Evolutionary conservation across 2,888 invertebrate species (phyloP).

Genomic region (Chouioia cunea): DNA sequence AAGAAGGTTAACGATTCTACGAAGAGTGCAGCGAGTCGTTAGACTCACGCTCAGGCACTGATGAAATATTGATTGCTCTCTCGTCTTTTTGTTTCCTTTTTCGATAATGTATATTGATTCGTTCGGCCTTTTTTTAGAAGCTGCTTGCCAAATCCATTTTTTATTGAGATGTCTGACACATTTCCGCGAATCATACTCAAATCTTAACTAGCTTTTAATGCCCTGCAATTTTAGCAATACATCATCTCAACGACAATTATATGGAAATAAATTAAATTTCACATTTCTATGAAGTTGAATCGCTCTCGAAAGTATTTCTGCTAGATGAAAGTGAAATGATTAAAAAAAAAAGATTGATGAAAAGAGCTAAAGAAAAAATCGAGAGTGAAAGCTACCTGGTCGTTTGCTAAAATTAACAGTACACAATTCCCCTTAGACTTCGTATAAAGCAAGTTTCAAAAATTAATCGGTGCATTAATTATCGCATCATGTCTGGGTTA

Average conservation of each 20-base stretch:
- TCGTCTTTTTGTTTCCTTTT: too few species aligned
- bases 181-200: neutral
- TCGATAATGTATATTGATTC: too few species aligned
- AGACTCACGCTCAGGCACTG: constrained; percentile 12
- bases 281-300: constrained; percentile 28
- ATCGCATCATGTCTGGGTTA: constrained; percentile 10
- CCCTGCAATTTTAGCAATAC: constrained; percentile 21
- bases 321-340: too few species aligned
- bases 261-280: neutral
- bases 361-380: neutral
- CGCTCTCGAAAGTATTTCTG: constrained; percentile 18
- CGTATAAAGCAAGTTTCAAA: constrained; percentile 18
- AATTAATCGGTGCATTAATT: constrained; percentile 39
- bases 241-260: constrained; percentile 12
- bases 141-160: too few species aligned
- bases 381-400: neutral
- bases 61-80: constrained; percentile 33
- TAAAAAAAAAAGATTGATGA: constrained; percentile 14
- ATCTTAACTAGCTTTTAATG: constrained; percentile 24
- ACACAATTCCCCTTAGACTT: neutral
- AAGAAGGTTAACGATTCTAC: constrained; percentile 40
- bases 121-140: too few species aligned
- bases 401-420: neutral
- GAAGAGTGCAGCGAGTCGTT: constrained; percentile 23
- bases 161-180: too few species aligned